These are phyloP conservation scores for Zophobas atratus DNA, from an alignment of 1,140 invertebrate species.

Conservation along the genomic window DNA sequence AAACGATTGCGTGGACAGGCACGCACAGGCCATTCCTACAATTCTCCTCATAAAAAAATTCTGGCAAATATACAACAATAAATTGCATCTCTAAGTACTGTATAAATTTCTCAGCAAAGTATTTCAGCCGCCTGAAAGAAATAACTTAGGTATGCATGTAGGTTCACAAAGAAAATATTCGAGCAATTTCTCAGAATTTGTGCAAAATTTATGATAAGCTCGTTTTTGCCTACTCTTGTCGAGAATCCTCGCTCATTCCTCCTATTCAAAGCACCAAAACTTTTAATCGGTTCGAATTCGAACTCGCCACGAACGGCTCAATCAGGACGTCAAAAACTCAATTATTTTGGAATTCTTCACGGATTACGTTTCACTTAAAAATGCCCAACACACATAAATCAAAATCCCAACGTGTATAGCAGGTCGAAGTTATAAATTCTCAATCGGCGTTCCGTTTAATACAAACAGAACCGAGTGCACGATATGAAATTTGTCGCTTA, in stretches of 20 bases:
- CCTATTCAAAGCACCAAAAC: no score
- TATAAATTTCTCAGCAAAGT: constrained; percentile 15
- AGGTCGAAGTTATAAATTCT: constrained; percentile 7
- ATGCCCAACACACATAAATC: constrained; percentile 11
- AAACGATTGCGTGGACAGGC: no score
- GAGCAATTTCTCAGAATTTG: not conserved
- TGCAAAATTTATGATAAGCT: constrained; percentile 1
- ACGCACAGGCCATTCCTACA: no score
- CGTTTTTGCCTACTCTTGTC: not conserved
- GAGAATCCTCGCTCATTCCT: no score
- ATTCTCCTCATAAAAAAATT: not conserved
- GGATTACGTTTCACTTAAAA: constrained; percentile 20
- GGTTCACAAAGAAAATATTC: constrained; percentile 15
- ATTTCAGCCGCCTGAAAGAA: constrained; percentile 6
- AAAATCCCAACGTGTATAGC: constrained; percentile 19
- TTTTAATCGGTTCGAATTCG: not conserved
- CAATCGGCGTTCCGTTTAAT: not conserved
- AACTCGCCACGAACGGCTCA: not conserved
- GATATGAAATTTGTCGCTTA: constrained; percentile 8
- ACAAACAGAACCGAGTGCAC: not conserved
- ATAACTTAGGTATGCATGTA: constrained; percentile 7
- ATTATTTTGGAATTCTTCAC: constrained; percentile 19
- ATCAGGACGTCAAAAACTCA: constrained; percentile 22
- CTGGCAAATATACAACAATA: constrained; percentile 2
- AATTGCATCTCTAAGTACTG: constrained; percentile 13